Conservation (phyloP, 2,888 invertebrate species). For the Cosmorhoe ocellata region DNA sequence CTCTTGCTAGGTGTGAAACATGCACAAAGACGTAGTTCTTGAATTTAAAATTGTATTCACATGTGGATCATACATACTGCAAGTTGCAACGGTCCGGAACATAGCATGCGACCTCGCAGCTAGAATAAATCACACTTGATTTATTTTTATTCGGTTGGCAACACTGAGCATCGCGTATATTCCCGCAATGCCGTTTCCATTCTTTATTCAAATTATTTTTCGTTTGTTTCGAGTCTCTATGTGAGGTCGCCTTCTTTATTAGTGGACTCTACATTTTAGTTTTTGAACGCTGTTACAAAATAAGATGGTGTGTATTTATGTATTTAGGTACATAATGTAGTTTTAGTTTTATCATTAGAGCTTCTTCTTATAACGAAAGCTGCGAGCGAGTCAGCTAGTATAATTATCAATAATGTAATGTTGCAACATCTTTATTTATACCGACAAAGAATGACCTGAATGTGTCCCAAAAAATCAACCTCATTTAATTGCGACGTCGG, state of each 20-base stretch:
- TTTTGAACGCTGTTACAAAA: no score
- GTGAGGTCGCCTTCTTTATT: constrained; percentile 18
- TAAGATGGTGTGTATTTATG: no score
- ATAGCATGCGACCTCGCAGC: constrained; percentile 56
- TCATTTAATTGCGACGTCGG: constrained; percentile 64
- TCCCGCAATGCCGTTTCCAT: constrained; percentile 55
- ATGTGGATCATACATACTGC: constrained; percentile 50
- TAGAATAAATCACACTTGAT: constrained; percentile 77
- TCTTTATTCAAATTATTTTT: constrained; percentile 64
- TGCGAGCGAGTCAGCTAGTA: no score
- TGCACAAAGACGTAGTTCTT: constrained; percentile 20
- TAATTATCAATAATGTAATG: background rate
- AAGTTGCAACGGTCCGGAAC: constrained; percentile 52
- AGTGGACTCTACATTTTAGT: constrained; percentile 12
- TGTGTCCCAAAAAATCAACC: constrained; percentile 38
- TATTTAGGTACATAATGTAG: no score
- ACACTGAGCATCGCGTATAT: constrained; percentile 54
- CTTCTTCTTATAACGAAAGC: no score
- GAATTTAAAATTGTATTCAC: constrained; percentile 45
- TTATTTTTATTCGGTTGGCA: constrained; percentile 79
- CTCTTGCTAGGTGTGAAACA: no score
- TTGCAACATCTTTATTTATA: constrained; percentile 1
- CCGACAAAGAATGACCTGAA: constrained; percentile 27
- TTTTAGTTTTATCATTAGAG: no score
- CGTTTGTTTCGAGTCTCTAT: constrained; percentile 43